Evolutionary conservation across 2,888 invertebrate genomes (phyloP).

Genomic region (Phrixothrix hirtus): DNA sequence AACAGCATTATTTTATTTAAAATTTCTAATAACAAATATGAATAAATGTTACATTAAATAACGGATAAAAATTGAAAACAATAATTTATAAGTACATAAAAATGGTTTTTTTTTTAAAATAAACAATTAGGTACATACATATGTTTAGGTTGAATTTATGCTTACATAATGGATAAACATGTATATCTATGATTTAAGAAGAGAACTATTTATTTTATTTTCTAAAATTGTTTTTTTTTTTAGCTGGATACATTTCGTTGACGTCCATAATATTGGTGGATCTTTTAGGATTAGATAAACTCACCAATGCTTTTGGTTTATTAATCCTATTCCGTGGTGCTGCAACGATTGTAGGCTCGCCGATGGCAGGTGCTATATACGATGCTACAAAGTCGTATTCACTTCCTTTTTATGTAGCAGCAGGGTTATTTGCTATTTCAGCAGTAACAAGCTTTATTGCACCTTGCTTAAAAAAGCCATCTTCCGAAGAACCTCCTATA

Average conservation of each 20-base stretch:
- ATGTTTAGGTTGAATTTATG: too few relatives aligned
- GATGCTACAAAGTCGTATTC: slow-evolving; percentile 85
- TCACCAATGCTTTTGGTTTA: slow-evolving; percentile 97
- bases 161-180: too few relatives aligned
- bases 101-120: not conserved
- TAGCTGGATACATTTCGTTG: slow-evolving; percentile 95
- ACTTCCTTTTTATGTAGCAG: slow-evolving; percentile 91
- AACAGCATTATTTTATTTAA: too few relatives aligned
- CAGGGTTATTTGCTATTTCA: slow-evolving; percentile 82
- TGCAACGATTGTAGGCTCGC: slow-evolving; percentile 86
- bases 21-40: too few relatives aligned
- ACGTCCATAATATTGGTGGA: slow-evolving; percentile 98
- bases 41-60: too few relatives aligned
- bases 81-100: not conserved
- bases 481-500: slow-evolving; percentile 61
- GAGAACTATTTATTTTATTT: too few relatives aligned
- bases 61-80: not conserved
- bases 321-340: slow-evolving; percentile 94
- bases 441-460: slow-evolving; percentile 84
- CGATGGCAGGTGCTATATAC: slow-evolving; percentile 84
- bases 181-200: too few relatives aligned
- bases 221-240: slow-evolving; percentile 37
- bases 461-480: slow-evolving; percentile 68
- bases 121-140: too few relatives aligned
- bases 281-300: slow-evolving; percentile 89